Evolutionary conservation across 2,113 vertebrate genomes (phyloP).

Genomic region (Ctenomys sociabilis): DNA sequence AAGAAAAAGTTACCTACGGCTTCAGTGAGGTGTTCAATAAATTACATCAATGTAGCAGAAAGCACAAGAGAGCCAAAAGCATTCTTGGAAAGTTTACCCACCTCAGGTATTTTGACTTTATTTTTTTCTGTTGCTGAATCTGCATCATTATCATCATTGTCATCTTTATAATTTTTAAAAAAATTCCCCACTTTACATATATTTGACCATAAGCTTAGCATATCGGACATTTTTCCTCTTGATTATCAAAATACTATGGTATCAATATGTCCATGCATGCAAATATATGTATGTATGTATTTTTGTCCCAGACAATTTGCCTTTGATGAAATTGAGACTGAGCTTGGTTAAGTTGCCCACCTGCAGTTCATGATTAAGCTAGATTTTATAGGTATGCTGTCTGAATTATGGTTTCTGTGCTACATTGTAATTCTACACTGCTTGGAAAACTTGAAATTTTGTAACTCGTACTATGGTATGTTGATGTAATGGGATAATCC

Average conservation of each 20-base stretch:
- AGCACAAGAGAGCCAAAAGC: not conserved
- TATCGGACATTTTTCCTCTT: not conserved
- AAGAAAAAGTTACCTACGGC: not conserved
- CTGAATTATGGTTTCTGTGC: not conserved
- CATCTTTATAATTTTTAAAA: not conserved
- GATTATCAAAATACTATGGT: not conserved
- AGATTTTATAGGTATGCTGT: not conserved
- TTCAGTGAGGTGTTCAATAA: not conserved
- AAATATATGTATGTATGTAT: not conserved
- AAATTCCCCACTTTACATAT: not conserved
- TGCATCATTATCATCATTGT: not conserved
- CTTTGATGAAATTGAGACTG: not conserved
- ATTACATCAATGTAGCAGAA: not conserved
- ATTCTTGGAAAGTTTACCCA: not conserved
- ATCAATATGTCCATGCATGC: not conserved
- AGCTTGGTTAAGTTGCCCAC: not conserved
- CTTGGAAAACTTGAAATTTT: not conserved
- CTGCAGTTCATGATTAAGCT: not conserved
- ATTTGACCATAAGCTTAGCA: not conserved
- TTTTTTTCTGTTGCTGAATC: not conserved
- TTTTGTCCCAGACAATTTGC: not conserved
- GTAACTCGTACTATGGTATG: not conserved
- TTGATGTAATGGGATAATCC: not conserved
- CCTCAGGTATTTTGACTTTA: not conserved
- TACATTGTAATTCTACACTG: not conserved